Conservation (phyloP, 35 echinoderm and acorn worm species). For the Apostichopus japonicus region DNA sequence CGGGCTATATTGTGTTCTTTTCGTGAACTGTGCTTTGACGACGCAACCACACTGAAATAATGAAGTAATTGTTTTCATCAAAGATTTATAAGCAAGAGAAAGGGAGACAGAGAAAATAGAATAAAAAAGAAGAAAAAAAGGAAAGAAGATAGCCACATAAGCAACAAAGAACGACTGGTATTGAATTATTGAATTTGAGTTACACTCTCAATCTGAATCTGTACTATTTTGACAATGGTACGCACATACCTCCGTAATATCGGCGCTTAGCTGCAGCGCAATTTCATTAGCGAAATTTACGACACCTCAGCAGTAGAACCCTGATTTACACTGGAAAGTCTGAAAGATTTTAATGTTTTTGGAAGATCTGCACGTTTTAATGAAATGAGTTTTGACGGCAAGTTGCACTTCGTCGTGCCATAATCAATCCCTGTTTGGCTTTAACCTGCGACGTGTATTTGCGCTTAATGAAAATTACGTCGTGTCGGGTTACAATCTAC, state of each 20-base stretch:
- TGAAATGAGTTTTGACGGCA: conserved; percentile 58
- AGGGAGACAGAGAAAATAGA: too few species aligned
- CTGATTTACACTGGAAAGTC: conserved; percentile 59
- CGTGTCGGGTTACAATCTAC: neutral
- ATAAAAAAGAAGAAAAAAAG: too few species aligned
- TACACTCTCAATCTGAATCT: too few species aligned
- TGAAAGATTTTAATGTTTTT: conserved; percentile 57
- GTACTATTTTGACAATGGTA: neutral
- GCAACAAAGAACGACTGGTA: too few species aligned
- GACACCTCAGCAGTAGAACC: conserved; percentile 9
- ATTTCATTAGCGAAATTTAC: conserved; percentile 63
- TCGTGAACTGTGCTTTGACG: too few species aligned
- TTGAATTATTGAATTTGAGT: too few species aligned
- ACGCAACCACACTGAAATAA: too few species aligned
- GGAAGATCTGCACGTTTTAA: conserved; percentile 53
- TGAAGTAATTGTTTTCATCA: too few species aligned
- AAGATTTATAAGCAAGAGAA: too few species aligned
- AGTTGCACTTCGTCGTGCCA: conserved; percentile 33
- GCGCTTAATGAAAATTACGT: conserved; percentile 30
- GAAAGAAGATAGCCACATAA: too few species aligned
- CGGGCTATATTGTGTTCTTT: too few species aligned
- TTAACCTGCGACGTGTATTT: conserved; percentile 32
- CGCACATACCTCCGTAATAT: conserved; percentile 11
- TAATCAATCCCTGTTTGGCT: conserved; percentile 31
- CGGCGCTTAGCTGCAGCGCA: conserved; percentile 48